Percentiles rank a stretch among this genome's conserved stretches.
Evolutionary conservation across 2,113 vertebrate species (phyloP).

Genomic region (Phycodurus eques): DNA sequence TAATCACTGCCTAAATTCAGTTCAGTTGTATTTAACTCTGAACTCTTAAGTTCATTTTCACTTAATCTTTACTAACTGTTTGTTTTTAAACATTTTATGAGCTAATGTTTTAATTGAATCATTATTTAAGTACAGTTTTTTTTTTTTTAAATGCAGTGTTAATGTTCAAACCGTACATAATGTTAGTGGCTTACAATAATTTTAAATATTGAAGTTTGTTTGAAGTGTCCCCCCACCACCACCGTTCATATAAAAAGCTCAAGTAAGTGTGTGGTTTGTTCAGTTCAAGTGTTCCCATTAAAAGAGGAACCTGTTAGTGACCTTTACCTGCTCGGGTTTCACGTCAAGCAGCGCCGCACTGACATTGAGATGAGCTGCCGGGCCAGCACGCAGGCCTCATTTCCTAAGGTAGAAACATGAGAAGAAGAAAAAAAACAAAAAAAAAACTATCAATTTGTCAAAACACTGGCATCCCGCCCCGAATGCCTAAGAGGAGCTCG

Average conservation of each 20-base stretch:
- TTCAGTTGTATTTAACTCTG: no score
- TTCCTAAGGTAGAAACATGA: conserved; percentile 2
- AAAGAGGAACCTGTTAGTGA: conserved; percentile 67
- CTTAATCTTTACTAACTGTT: no score
- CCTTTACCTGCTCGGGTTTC: conserved; percentile 63
- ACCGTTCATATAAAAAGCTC: background rate
- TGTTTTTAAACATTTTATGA: no score
- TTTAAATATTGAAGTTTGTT: no score
- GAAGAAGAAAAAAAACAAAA: background rate
- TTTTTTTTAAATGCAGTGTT: no score
- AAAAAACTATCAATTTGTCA: conserved; percentile 64
- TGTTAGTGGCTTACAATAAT: no score
- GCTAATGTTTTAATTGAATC: no score
- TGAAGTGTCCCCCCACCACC: no score
- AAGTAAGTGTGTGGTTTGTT: conserved; percentile 48
- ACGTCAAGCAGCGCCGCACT: conserved; percentile 58
- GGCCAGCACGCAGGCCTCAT: conserved; percentile 53
- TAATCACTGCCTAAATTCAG: no score
- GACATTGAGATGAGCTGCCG: conserved; percentile 61
- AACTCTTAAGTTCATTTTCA: no score
- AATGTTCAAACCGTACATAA: no score
- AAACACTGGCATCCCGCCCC: conserved; percentile 45
- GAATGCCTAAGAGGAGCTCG: conserved; percentile 40
- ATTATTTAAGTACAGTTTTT: no score
- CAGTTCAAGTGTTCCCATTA: conserved; percentile 66